Conservation (phyloP, 2,888 invertebrate species). For the Cerceris ruficornis region DNA sequence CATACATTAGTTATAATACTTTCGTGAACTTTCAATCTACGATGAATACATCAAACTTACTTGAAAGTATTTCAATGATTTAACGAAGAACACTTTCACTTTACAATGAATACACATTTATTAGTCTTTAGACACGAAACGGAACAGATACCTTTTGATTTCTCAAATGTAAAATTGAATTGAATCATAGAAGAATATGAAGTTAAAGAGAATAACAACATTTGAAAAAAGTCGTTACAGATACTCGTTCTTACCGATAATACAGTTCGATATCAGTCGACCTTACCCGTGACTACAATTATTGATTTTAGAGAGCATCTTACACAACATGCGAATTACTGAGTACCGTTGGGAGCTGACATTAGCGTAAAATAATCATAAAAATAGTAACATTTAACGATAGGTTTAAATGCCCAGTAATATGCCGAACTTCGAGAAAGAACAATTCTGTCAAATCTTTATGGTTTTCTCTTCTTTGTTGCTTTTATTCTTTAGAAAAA, state of each 20-base stretch:
- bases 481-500: slow-evolving; percentile 28
- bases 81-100: too few relatives aligned
- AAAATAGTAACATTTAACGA: slow-evolving; percentile 37
- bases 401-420: slow-evolving; percentile 11
- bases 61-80: not conserved
- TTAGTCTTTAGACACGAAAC: too few relatives aligned
- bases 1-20: not conserved
- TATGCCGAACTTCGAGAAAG: not conserved
- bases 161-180: not conserved
- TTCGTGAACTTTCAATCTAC: not conserved
- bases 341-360: slow-evolving; percentile 21
- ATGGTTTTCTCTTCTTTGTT: slow-evolving; percentile 22
- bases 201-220: not conserved
- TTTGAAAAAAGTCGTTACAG: slow-evolving; percentile 6
- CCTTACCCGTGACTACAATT: slow-evolving; percentile 70
- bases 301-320: slow-evolving; percentile 67
- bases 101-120: too few relatives aligned
- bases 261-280: slow-evolving; percentile 49
- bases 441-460: slow-evolving; percentile 9
- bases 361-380: slow-evolving; percentile 23
- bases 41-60: not conserved
- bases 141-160: too few relatives aligned
- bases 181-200: not conserved
- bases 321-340: slow-evolving; percentile 48
- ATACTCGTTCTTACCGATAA: slow-evolving; percentile 50